phyloP scores from a whole-genome alignment of 1,140 invertebrate genomes.

The Macrosteles quadrilineatus region DNA sequence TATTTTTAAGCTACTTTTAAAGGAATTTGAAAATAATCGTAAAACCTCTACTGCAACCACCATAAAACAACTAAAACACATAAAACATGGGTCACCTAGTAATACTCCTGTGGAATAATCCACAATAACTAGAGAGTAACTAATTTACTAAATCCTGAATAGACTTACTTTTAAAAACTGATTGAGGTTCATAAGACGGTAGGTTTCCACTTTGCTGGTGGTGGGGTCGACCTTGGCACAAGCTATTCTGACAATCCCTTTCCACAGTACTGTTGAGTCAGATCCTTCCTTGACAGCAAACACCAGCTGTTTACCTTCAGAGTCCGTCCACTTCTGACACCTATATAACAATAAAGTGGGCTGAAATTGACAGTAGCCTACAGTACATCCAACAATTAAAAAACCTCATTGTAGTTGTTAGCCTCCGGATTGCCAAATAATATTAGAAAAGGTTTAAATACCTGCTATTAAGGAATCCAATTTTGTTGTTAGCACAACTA shows the following conservation, averaged over 20 bases:
- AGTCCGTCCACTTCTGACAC: conserved; percentile 59
- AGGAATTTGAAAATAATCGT: no score
- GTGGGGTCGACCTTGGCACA: conserved; percentile 62
- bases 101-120: no score
- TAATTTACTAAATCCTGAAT: no score
- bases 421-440: no score
- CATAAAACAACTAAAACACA: no score
- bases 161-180: conserved; percentile 58
- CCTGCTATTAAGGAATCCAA: neutral
- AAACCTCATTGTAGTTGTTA: neutral
- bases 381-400: neutral
- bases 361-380: neutral
- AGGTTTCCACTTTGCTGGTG: conserved; percentile 56
- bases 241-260: conserved; percentile 64
- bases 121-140: no score
- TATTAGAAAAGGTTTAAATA: no score
- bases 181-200: conserved; percentile 59
- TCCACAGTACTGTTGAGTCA: conserved; percentile 65
- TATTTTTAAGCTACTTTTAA: no score
- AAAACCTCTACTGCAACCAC: no score
- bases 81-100: no score
- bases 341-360: conserved; percentile 49
- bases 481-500: conserved; percentile 9
- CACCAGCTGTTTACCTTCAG: conserved; percentile 61
- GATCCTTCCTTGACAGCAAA: conserved; percentile 66